Base-by-base conservation (phyloP, 2,797 vertebrate species). In the Nannoperca australis region DNA sequence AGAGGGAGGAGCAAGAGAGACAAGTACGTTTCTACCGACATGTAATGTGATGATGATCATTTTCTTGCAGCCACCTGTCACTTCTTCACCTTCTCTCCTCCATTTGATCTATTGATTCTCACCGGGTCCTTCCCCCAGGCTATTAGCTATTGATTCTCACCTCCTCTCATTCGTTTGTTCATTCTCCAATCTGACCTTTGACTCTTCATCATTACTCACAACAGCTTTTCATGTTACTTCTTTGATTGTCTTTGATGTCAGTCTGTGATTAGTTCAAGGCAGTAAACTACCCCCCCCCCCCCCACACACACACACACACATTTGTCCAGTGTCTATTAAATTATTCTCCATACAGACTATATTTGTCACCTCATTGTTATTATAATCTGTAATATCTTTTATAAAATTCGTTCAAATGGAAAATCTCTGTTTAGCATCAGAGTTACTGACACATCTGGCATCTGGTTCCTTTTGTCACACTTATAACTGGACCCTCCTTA, bases 351-450 rank as follows among this genome's bases (percentile, higher is more conserved):
- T 30, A 51, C 50, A 55, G 20, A 6, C 45, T 73, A 24, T 82
- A 24, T 30, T 62, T 68, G 30, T 55, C 44, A 34, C 44, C 22
- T 44, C 51, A 30, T n/a, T 77, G 63, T 61, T 56, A 44, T 44
- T 36, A n/a, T 59, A 22, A 59, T 76, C 18, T 54, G 22, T 65
- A 45, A 75, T 24, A 30, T 55, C 5, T 71, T 40, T 51, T 68
- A 55, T 7, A 5, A 34, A 34, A 45, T 36, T 50, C 10, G 53
- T 50, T 61, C 5, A 78, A 56, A 45, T 55, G 72, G 66, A 72
- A 89, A 74, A 72, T 71, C 11, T 70, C 73, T 84, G 80, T 55
- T 53, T 15, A 59, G 30, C 56, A 32, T 82, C 66, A 50, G 5
- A 24, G 17, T 50, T 36, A 14, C 59, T 53, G 56, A 51, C 38